Base-by-base conservation (phyloP, 2,888 invertebrate genomes). In the Sminthurides aquaticus region DNA sequence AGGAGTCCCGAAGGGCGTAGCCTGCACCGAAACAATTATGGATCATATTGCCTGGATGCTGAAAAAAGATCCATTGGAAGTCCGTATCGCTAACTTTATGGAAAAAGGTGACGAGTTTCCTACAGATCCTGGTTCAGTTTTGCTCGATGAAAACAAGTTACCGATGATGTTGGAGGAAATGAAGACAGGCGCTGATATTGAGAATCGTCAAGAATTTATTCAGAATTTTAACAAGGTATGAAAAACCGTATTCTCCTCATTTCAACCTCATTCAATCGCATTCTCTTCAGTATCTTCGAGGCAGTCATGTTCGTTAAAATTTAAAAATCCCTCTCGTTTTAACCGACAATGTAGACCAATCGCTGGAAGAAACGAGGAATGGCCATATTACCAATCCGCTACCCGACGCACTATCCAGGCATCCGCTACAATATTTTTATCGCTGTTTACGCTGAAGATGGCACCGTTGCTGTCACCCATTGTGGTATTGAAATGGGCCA, bases 1-100 rank as follows among this genome's bases (percentile, higher is more conserved):
- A 86, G 86, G 84, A 18, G 80, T 85, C 0, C 78, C 85, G 0
- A 89, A 89, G 78, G 84, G 82, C 22, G 78, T 87, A 11, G 83
- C 83, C 0, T 81, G 84, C 77, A 81, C 82, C 67, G 87, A 87
- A 78, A 79, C 81, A 59, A 81, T 87, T 15, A 86, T 87, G 85
- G 87, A 87, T 67, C 84, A 84, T 75, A 84, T 87, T 68, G 83
- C 87, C 0, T 79, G 78, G 62, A 78, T 75, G 27, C 72, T 82
- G 18, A 79, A 81, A 0, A 82, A 82, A 76, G 86, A 87, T 78
- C 81, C 86, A 0, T 52, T 84, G 49, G 78, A 83, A 67, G 83
- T 87, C 0, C 80, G 84, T 73, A 69, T 83, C 28, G 75, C 75
- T 48, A 87, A 87, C 74, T 83, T 86, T 78, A 73, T 71, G 2